Percentiles rank a stretch among this genome's conserved stretches.
phyloP scores from a whole-genome alignment of 2,888 invertebrate genomes.

The Leptinotarsa haldemani region DNA sequence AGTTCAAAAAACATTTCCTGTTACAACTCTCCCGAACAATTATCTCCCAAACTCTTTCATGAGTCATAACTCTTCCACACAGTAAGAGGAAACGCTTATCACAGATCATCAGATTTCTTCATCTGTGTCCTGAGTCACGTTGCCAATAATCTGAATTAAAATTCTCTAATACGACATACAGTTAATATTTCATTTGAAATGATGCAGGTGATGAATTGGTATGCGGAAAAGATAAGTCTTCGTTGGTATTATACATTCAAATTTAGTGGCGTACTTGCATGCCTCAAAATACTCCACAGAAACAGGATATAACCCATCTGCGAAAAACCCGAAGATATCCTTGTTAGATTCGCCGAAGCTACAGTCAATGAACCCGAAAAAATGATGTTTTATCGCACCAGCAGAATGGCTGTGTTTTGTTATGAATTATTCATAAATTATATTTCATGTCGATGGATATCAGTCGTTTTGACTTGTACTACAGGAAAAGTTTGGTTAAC shows the following conservation, averaged over 20 bases:
- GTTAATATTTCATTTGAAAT: conserved; percentile 15
- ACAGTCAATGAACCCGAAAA: conserved; percentile 10
- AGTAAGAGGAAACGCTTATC: background rate
- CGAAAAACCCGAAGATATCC: conserved; percentile 20
- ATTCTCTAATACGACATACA: background rate
- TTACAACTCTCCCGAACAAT: too few relatives aligned
- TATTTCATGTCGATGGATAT: conserved; percentile 14
- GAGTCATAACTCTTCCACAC: too few relatives aligned
- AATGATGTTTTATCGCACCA: conserved; percentile 15
- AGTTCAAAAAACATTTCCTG: too few relatives aligned
- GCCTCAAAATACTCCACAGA: conserved; percentile 6
- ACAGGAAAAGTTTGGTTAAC: conserved; percentile 10
- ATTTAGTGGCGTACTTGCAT: conserved; percentile 17
- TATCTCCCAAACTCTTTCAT: too few relatives aligned
- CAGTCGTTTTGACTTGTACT: conserved; percentile 5
- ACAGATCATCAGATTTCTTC: background rate
- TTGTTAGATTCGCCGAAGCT: conserved; percentile 15
- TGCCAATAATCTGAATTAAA: background rate
- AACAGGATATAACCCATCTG: conserved; percentile 17
- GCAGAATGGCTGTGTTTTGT: conserved; percentile 8
- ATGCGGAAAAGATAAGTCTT: background rate
- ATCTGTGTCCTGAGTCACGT: conserved; percentile 7
- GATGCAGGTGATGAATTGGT: conserved; percentile 4
- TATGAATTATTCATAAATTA: conserved; percentile 19
- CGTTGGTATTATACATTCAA: conserved; percentile 13